Base-by-base conservation (phyloP, 2,113 vertebrate genomes). In the Spilogale gracilis region DNA sequence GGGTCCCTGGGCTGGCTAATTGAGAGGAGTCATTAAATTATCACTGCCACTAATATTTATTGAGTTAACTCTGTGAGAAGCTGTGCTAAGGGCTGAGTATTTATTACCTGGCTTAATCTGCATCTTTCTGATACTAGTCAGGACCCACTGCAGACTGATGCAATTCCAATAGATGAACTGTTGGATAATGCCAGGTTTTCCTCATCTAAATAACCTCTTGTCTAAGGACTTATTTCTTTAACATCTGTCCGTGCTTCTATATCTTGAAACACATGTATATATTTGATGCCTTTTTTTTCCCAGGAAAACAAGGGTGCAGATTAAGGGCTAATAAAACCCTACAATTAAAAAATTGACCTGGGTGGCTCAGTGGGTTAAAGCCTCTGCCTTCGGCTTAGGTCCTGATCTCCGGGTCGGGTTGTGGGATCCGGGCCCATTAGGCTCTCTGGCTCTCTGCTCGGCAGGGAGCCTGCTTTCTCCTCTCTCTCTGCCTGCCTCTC, bases 331-430 rank as follows among this genome's bases (percentile, higher is more conserved):
- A 97, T 82, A 32, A 93, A 85, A 89, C 32, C 1, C 3, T 1
- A 20, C 11, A 76, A 45, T 88, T 94, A 97, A 87, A 80, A 98
- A 97, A 96, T 92, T 97, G 83, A 74, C 21, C 50, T 76, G 96
- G 38, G 38, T 38, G 38, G 38, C 38, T 38, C 38, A 38, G 38
- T 38, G 38, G 38, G 38, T 38, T 38, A 38, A 38, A 38, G 38
- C 38, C 38, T 38, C 38, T 38, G 38, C 38, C 38, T 38, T 38
- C 38, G 38, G 38, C 38, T 38, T 38, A 38, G 38, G 38, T 38
- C 38, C 38, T 38, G 38, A 38, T 38, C 38, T 38, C 38, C 38
- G 38, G 38, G 38, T 38, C 38, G 38, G 38, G 38, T 38, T 38
- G 38, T 38, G 38, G 38, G 38, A 38, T 38, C 38, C 38, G 38